Evolutionary conservation across 2,888 invertebrate genomes (phyloP).

Genomic region (Diarsia mendica): DNA sequence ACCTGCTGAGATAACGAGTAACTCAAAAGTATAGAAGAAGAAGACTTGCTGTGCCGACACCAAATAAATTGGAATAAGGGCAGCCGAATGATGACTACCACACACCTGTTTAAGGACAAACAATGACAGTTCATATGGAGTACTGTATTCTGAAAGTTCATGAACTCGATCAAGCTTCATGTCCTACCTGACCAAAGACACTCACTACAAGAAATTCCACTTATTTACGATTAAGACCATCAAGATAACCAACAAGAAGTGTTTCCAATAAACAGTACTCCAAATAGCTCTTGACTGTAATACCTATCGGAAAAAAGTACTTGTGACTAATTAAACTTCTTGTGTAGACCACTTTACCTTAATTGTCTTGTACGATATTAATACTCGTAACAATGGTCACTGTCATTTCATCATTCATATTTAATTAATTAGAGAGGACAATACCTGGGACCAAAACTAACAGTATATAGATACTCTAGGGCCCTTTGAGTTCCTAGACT

Average conservation of each 20-base stretch:
- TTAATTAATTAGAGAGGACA: not conserved
- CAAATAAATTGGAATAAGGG: too few species aligned
- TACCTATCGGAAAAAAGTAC: conserved; percentile 17
- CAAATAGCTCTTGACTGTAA: not conserved
- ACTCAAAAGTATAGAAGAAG: too few species aligned
- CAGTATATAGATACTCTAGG: too few species aligned
- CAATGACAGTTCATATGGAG: not conserved
- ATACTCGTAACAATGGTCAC: not conserved
- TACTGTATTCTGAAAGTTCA: not conserved
- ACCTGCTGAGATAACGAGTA: too few species aligned
- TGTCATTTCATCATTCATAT: not conserved
- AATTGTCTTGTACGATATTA: conserved; percentile 20
- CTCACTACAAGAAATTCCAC: not conserved
- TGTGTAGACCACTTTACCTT: conserved; percentile 4
- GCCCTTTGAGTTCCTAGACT: not conserved
- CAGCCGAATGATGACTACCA: too few species aligned
- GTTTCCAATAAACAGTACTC: conserved; percentile 39
- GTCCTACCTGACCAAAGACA: not conserved
- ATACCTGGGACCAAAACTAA: not conserved
- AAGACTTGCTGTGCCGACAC: too few species aligned
- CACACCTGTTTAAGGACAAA: not conserved
- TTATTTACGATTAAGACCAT: conserved; percentile 9
- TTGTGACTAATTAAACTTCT: conserved; percentile 19
- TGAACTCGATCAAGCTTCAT: not conserved
- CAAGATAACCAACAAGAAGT: conserved; percentile 21